Percentiles rank a stretch among this genome's conserved stretches.
These are phyloP conservation scores for Varecia variegata DNA, from an alignment of 2,797 vertebrate genomes.

Conservation along the genomic window DNA sequence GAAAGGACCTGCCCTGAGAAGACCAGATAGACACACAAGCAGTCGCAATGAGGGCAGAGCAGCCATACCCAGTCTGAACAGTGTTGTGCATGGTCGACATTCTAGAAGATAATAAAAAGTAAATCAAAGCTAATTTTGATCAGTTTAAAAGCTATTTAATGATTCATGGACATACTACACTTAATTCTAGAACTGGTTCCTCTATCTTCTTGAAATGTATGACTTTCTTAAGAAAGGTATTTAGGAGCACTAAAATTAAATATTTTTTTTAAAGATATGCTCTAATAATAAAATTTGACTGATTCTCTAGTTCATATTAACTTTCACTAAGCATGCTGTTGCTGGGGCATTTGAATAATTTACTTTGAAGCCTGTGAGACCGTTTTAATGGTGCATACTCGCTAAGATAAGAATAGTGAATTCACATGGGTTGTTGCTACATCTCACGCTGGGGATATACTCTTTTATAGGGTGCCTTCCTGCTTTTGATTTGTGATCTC, in stretches of 20 bases:
- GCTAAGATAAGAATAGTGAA: background rate
- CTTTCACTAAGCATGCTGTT: background rate
- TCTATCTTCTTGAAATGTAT: background rate
- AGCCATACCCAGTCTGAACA: background rate
- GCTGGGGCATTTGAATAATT: background rate
- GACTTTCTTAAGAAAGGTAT: slow-evolving; percentile 30
- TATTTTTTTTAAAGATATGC: background rate
- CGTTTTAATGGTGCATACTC: background rate
- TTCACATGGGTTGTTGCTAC: background rate
- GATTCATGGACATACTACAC: background rate
- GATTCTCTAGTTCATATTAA: background rate
- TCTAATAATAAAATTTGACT: background rate
- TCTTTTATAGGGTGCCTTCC: slow-evolving; percentile 12
- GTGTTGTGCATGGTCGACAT: too few species aligned
- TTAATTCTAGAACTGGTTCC: background rate
- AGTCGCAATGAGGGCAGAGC: background rate
- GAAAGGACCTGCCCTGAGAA: background rate
- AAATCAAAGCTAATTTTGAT: background rate
- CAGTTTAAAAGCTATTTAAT: background rate
- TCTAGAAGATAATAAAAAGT: background rate
- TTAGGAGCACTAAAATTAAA: background rate
- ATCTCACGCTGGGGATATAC: background rate
- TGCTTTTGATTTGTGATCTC: slow-evolving; percentile 48
- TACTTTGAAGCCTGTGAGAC: background rate
- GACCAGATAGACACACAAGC: background rate